These are phyloP conservation scores for Lepetodrilus schrolli DNA, from an alignment of 2,888 invertebrate species.

Conservation along the genomic window DNA sequence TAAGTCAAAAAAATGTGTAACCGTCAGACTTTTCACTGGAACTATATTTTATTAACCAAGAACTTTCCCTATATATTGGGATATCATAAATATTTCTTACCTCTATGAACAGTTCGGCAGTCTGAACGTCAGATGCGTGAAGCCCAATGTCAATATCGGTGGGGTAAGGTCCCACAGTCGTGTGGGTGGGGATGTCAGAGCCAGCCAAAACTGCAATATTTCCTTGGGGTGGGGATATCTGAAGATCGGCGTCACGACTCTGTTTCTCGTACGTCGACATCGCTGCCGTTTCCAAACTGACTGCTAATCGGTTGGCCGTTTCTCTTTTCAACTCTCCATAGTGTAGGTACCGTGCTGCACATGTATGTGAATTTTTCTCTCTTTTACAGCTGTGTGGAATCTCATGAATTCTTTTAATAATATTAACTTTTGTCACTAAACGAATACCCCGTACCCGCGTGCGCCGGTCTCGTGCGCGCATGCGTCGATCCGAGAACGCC, in stretches of 20 bases:
- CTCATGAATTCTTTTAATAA: slow-evolving; percentile 25
- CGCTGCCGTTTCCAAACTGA: neutral
- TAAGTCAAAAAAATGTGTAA: too few species aligned
- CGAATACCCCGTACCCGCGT: neutral
- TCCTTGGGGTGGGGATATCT: slow-evolving; percentile 1
- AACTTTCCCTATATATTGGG: too few species aligned
- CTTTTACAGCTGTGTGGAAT: slow-evolving; percentile 9
- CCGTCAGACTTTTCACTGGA: too few species aligned
- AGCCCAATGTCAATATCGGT: slow-evolving; percentile 41
- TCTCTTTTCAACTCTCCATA: too few species aligned
- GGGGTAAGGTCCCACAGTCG: slow-evolving; percentile 45
- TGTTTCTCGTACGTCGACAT: neutral
- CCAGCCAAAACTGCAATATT: slow-evolving; percentile 41
- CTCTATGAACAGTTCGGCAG: slow-evolving; percentile 36
- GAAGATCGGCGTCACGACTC: neutral
- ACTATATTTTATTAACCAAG: too few species aligned
- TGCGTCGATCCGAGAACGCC: neutral
- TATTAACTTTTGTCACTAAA: slow-evolving; percentile 15
- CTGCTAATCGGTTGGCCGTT: too few species aligned
- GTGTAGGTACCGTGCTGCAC: neutral
- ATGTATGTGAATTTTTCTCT: slow-evolving; percentile 26
- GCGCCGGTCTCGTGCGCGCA: slow-evolving; percentile 21
- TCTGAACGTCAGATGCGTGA: slow-evolving; percentile 36
- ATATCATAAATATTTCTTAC: too few species aligned
- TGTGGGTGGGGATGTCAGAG: slow-evolving; percentile 40